Conservation (phyloP, 2,113 vertebrate species). For the Gambusia holbrooki region DNA sequence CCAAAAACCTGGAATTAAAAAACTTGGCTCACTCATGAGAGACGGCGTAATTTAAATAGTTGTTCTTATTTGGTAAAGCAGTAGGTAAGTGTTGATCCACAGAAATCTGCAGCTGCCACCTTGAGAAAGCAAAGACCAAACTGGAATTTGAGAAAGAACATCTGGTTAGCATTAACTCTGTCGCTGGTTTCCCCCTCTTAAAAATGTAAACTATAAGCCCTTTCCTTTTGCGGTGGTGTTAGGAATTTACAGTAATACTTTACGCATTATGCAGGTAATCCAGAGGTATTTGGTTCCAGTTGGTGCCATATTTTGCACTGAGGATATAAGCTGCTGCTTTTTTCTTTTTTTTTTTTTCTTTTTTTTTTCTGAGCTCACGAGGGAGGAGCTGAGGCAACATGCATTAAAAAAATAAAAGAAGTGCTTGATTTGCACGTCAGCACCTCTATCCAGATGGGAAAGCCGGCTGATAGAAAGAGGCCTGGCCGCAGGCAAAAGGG, state of each 20-base stretch:
- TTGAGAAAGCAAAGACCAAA: constrained; percentile 34
- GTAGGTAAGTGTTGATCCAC: background rate
- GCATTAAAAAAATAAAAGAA: background rate
- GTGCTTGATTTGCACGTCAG: constrained; percentile 69
- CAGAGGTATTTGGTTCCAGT: constrained; percentile 2
- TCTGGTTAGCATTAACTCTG: constrained; percentile 65
- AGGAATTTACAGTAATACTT: constrained; percentile 13
- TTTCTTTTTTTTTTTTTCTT: background rate
- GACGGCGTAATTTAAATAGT: background rate
- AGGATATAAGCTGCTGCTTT: background rate
- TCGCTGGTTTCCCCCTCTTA: constrained; percentile 22
- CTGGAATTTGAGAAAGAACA: constrained; percentile 52
- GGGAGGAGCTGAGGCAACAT: background rate
- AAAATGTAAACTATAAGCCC: constrained; percentile 16
- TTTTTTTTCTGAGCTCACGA: background rate
- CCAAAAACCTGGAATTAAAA: too few relatives aligned
- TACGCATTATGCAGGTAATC: background rate
- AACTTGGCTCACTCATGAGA: background rate
- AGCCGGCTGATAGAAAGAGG: background rate
- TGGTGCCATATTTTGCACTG: background rate
- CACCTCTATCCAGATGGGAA: constrained; percentile 61
- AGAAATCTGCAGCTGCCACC: constrained; percentile 50
- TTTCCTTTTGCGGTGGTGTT: background rate
- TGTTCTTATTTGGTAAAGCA: constrained; percentile 42
- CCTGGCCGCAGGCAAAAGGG: constrained; percentile 34